Evolutionary conservation across 1,140 invertebrate species (phyloP).

Genomic region (Dufourea novaeangliae): DNA sequence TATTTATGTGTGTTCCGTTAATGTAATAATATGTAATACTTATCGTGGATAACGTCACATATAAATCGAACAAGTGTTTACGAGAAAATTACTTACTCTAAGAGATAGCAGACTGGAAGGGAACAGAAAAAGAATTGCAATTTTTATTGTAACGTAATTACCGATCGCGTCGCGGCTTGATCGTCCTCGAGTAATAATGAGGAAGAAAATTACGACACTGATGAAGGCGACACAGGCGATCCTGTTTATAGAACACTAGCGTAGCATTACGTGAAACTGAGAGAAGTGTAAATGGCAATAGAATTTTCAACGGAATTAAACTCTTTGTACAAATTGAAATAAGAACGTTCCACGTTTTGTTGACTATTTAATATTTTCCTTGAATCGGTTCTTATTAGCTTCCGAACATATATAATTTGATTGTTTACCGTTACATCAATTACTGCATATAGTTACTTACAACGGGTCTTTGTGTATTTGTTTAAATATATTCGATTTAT

Average conservation of each 20-base stretch:
- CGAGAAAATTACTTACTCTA: no score
- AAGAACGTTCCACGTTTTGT: not conserved
- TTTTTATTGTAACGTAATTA: not conserved
- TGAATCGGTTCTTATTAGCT: no score
- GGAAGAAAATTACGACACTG: not conserved
- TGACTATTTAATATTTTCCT: not conserved
- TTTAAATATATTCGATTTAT: no score
- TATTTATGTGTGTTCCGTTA: no score
- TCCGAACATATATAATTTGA: no score
- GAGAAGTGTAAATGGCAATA: not conserved
- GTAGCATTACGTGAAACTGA: not conserved
- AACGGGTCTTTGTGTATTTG: no score
- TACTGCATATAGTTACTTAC: no score
- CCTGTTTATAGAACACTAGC: not conserved
- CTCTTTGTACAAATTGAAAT: not conserved
- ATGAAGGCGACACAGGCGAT: not conserved
- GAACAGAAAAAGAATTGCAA: not conserved
- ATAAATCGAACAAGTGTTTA: not conserved
- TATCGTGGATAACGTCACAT: not conserved
- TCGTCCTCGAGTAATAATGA: not conserved
- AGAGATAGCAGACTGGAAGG: not conserved
- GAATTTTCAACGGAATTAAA: not conserved
- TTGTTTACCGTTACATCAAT: no score
- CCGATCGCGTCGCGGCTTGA: not conserved
- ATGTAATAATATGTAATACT: no score